Conservation (phyloP, 2,113 vertebrate species). For the Gadus chalcogrammus region DNA sequence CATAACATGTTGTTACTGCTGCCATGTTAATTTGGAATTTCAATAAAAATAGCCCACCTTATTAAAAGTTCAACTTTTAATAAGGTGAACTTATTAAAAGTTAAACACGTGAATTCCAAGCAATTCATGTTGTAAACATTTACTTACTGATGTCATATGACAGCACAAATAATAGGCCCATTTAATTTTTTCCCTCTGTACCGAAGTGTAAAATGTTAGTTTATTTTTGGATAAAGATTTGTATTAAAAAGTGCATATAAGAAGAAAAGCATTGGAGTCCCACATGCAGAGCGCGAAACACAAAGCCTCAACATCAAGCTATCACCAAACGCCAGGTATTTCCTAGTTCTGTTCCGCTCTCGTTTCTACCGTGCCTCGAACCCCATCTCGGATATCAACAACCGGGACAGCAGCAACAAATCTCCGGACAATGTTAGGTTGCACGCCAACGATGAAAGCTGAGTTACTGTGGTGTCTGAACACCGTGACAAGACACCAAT, state of each 20-base stretch:
- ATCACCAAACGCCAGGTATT: slow-evolving; percentile 10
- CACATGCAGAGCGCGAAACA: slow-evolving; percentile 11
- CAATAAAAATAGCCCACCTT: too few species aligned
- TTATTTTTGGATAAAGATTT: too few species aligned
- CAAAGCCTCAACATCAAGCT: background rate
- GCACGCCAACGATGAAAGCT: slow-evolving; percentile 17
- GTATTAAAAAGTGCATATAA: background rate
- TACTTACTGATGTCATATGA: too few species aligned
- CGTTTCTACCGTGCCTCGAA: background rate
- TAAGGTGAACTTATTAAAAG: too few species aligned
- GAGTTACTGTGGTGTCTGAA: slow-evolving; percentile 22
- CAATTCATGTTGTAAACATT: too few species aligned
- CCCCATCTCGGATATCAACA: background rate
- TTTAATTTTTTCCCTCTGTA: too few species aligned
- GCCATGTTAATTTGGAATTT: too few species aligned
- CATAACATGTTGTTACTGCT: too few species aligned
- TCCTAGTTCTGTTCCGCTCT: slow-evolving; percentile 8
- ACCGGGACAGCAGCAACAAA: background rate
- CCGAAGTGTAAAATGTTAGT: too few species aligned
- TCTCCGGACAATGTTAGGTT: slow-evolving; percentile 18
- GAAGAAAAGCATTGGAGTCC: background rate
- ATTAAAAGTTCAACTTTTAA: too few species aligned
- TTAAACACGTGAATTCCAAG: too few species aligned
- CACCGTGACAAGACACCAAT: slow-evolving; percentile 15
- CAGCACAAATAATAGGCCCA: too few species aligned